Conservation (phyloP, 2,113 vertebrate species). For the Astur gentilis region DNA sequence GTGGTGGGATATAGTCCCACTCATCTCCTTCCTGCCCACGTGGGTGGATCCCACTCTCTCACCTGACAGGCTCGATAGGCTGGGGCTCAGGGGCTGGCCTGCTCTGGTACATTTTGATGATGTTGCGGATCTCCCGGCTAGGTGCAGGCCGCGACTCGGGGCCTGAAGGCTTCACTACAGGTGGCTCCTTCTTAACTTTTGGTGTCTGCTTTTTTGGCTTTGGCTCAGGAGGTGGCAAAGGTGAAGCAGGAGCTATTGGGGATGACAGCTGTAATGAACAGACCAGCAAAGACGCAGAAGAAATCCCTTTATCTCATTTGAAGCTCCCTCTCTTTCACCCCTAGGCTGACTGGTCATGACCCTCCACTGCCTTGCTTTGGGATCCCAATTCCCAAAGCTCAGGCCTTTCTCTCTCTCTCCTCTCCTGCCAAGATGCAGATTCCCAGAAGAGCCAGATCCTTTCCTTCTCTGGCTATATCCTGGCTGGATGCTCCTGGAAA, state of each 20-base stretch:
- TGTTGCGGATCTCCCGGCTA: constrained; percentile 85
- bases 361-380: neutral
- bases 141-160: constrained; percentile 47
- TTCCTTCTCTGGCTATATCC: neutral
- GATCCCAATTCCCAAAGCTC: neutral
- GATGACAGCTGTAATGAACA: neutral
- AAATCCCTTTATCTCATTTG: neutral
- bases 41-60: neutral
- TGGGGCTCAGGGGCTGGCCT: constrained; percentile 73
- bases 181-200: neutral
- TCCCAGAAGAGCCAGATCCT: neutral
- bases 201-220: neutral
- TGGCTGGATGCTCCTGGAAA: neutral
- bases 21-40: neutral
- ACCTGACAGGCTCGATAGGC: constrained; percentile 79
- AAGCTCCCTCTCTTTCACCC: neutral
- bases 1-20: neutral
- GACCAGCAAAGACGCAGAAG: neutral
- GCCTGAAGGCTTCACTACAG: neutral
- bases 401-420: neutral
- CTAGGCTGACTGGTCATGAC: neutral
- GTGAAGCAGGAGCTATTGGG: neutral
- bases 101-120: constrained; percentile 89
- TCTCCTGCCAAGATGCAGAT: neutral
- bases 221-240: neutral